A percentile compares a stretch with the other conserved stretches of the same genome.
Evolutionary conservation across 2,888 invertebrate species (phyloP).

Genomic region (Marronus borbonicus): DNA sequence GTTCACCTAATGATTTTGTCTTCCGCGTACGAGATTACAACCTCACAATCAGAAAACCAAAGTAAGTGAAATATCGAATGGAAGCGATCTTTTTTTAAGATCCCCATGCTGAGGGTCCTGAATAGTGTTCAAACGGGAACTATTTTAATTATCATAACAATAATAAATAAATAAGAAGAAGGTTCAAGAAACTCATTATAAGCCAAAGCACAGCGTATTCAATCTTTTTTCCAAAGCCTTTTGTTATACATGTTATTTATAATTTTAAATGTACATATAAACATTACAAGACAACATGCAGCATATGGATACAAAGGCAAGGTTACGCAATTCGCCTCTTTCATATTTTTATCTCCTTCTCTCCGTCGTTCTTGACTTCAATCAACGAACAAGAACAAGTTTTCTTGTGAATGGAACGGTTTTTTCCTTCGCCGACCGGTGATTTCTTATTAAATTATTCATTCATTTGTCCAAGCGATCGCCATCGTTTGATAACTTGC

Average conservation of each 20-base stretch:
- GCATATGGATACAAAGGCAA: slow-evolving; percentile 10
- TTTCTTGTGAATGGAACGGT: slow-evolving; percentile 37
- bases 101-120: too few species aligned
- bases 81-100: too few species aligned
- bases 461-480: slow-evolving; percentile 45
- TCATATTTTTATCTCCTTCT: slow-evolving; percentile 28
- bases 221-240: too few species aligned
- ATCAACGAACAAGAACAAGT: slow-evolving; percentile 13
- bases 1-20: too few species aligned
- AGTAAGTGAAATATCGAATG: too few species aligned
- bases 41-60: too few species aligned
- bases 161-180: too few species aligned
- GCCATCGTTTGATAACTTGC: slow-evolving; percentile 30
- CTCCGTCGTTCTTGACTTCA: slow-evolving; percentile 27
- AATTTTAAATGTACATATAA: not conserved
- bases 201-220: too few species aligned
- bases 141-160: too few species aligned
- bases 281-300: not conserved
- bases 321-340: slow-evolving; percentile 33
- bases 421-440: slow-evolving; percentile 23
- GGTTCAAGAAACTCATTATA: too few species aligned
- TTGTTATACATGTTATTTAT: slow-evolving; percentile 1
- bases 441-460: slow-evolving; percentile 47
- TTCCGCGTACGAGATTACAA: too few species aligned
- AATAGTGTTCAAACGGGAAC: too few species aligned